phyloP scores from a whole-genome alignment of 2,888 invertebrate species.

The Smittia aterrima region DNA sequence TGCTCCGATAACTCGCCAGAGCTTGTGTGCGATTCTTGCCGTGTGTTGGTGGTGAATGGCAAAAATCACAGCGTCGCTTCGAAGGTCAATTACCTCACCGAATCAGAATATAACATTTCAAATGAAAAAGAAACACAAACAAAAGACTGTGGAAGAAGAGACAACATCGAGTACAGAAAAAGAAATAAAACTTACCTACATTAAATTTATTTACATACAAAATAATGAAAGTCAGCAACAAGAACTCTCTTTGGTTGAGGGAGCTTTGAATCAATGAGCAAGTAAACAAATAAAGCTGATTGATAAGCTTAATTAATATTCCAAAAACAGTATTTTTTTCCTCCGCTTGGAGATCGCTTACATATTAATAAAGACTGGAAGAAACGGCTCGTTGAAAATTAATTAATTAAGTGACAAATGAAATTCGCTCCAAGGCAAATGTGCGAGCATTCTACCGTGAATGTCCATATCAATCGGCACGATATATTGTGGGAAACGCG shows the following conservation, averaged over 20 bases:
- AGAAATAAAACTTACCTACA: slow-evolving; percentile 22
- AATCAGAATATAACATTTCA: background rate
- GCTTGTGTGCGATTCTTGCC: background rate
- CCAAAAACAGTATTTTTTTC: background rate
- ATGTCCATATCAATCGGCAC: slow-evolving; percentile 3
- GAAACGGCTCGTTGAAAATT: background rate
- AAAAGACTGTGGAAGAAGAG: background rate
- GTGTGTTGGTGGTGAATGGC: slow-evolving; percentile 27
- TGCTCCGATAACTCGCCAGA: background rate
- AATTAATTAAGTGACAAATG: slow-evolving; percentile 21
- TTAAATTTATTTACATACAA: slow-evolving; percentile 24
- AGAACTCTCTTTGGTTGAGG: slow-evolving; percentile 2
- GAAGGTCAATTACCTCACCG: slow-evolving; percentile 30
- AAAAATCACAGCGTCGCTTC: background rate
- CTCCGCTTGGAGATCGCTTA: background rate
- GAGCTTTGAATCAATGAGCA: background rate
- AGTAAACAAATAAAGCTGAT: background rate
- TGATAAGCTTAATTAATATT: slow-evolving; percentile 40
- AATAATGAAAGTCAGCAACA: background rate
- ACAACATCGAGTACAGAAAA: background rate
- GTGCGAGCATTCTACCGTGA: background rate
- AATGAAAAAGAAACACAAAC: slow-evolving; percentile 15
- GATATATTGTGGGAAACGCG: background rate
- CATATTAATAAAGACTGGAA: background rate
- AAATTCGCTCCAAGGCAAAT: background rate